Conservation (phyloP, 2,113 vertebrate genomes). For the Cyprinodon variegatus region DNA sequence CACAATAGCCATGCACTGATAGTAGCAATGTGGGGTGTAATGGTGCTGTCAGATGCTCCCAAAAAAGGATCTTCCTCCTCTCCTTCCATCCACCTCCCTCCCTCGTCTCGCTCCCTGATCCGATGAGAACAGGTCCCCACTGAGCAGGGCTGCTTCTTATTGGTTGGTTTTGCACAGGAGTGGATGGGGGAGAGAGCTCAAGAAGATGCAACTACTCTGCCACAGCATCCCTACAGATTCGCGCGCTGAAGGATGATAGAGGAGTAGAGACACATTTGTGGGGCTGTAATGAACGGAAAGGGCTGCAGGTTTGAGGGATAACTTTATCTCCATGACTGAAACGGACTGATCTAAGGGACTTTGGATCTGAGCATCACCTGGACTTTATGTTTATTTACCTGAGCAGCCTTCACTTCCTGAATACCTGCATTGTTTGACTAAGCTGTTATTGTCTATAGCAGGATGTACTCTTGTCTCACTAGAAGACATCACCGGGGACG, state of each 20-base stretch:
- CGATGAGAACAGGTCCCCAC: constrained; percentile 70
- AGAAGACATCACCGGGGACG: constrained; percentile 31
- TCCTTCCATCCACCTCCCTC: constrained; percentile 8
- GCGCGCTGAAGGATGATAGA: constrained; percentile 45
- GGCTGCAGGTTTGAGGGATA: constrained; percentile 30
- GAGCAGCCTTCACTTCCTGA: constrained; percentile 30
- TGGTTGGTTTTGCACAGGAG: constrained; percentile 64
- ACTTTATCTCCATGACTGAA: constrained; percentile 39
- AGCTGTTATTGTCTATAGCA: constrained; percentile 32
- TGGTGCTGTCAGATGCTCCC: constrained; percentile 69
- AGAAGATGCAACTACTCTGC: constrained; percentile 72
- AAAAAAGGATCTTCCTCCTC: constrained; percentile 48
- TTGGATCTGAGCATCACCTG: constrained; percentile 44
- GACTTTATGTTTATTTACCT: constrained; percentile 26
- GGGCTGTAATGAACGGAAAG: constrained; percentile 22
- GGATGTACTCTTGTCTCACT: constrained; percentile 23
- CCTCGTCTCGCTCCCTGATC: constrained; percentile 29
- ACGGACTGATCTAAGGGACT: constrained; percentile 34
- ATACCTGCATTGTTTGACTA: constrained; percentile 27
- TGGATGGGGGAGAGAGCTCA: constrained; percentile 53
- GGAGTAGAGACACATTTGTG: constrained; percentile 23
- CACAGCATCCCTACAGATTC: constrained; percentile 60
- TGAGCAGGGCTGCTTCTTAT: constrained; percentile 67
- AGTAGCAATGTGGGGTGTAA: constrained; percentile 65
- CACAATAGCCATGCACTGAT: constrained; percentile 73